A percentile compares a stretch with the other conserved stretches of the same genome.
Conservation (phyloP, 2,113 vertebrate genomes). For the Melozone crissalis region DNA sequence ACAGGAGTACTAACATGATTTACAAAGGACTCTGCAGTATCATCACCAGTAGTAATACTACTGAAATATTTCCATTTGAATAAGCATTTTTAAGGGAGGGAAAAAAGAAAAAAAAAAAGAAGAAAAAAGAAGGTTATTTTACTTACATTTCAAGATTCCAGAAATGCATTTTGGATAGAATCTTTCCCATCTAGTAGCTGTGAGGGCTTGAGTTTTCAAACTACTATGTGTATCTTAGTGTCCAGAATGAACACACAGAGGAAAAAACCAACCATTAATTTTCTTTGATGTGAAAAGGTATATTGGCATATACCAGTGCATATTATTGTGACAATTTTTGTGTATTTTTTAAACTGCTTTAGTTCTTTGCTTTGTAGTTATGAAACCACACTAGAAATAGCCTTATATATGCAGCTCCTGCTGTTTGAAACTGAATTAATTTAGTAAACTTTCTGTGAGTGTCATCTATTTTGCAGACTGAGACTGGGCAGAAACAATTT, state of each 20-base stretch:
- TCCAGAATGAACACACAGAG: not conserved
- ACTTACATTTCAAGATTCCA: not conserved
- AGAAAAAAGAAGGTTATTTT: not conserved
- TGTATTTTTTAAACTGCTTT: not conserved
- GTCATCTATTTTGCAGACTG: not conserved
- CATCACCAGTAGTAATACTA: not conserved
- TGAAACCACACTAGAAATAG: not conserved
- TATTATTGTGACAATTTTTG: not conserved
- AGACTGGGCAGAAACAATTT: not conserved
- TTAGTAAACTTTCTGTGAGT: not conserved
- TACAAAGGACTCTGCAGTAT: not conserved
- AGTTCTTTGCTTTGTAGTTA: not conserved
- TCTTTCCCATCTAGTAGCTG: not conserved
- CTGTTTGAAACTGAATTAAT: not conserved
- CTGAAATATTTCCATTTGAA: not conserved
- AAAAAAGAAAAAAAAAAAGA: rapidly evolving
- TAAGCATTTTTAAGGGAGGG: not conserved
- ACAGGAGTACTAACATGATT: not conserved
- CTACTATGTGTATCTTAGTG: not conserved
- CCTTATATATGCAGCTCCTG: not conserved
- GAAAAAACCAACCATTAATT: not conserved
- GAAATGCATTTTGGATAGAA: not conserved
- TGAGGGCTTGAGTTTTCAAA: not conserved
- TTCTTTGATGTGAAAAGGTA: not conserved
- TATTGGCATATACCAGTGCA: not conserved